Evolutionary conservation across 2,797 vertebrate genomes (phyloP), one percentile per base, ranked within the genome.

Genomic region (Coracias cyanogaster): DNA sequence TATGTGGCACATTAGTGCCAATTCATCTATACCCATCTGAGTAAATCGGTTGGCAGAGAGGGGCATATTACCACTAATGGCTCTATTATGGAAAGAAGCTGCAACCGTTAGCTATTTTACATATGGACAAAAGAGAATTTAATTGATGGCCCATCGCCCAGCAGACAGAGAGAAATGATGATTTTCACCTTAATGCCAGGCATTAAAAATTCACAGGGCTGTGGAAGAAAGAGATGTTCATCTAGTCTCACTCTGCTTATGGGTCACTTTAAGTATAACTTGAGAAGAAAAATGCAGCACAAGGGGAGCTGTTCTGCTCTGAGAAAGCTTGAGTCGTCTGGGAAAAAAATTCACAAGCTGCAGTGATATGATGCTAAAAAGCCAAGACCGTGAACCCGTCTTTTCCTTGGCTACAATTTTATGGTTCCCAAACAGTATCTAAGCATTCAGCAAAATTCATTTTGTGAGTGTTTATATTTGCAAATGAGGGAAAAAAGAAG

Each of bases 31-130:
- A 97, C 97, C 96, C 94, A 97, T 96, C 84, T 88, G 85, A 94
- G 84, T 49, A 94, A 97, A 94, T 96, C 76, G 12, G 89, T 69
- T 89, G 82, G 94, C 91, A 97, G 93, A 96, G 39, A 78, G 84
- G 96, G 87, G 95, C 69, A 96, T 95, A 95, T 97, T 97, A 96
- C 66, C 81, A 51, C 92, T 97, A 97, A 91, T 89, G 90, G 55
- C 79, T 86, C 82, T 96, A 93, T 96, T 97, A 96, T 93, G 91
- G 94, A 96, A 95, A 96, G 97, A 95, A 94, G 93, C 93, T 93
- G 94, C 94, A 96, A 95, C 91, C 89, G 94, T 97, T 97, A 94
- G 85, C 96, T 97, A 90, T 93, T 98, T 97, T 97, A 94, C 91
- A 85, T 86, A 90, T 61, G 94, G 93, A 94, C 93, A 96, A 97